Evolutionary conservation across 2,888 invertebrate species (phyloP).

Genomic region (Macrosiphum euphorbiae): DNA sequence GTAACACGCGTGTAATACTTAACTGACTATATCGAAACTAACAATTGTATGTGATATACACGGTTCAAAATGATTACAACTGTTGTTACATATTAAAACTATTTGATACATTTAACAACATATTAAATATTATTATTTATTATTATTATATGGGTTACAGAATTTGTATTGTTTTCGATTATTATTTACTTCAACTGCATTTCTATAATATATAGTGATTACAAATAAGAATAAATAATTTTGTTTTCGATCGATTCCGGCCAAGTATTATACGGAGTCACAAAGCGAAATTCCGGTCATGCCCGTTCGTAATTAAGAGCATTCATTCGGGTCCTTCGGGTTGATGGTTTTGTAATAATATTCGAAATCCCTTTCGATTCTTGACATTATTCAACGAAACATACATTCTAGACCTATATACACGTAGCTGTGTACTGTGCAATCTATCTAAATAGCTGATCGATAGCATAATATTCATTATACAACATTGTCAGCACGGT

Average conservation of each 20-base stretch:
- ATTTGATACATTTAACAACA: background rate
- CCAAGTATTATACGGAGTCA: background rate
- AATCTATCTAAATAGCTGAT: background rate
- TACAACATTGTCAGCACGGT: background rate
- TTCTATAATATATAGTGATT: background rate
- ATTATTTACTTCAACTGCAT: background rate
- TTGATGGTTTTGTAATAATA: background rate
- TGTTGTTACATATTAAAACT: background rate
- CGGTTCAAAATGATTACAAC: background rate
- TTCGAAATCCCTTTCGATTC: constrained; percentile 34
- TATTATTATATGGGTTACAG: background rate
- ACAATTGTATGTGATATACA: background rate
- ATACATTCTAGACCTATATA: background rate
- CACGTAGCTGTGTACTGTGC: background rate
- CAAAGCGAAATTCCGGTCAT: constrained; percentile 36
- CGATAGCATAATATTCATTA: background rate
- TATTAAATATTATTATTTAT: background rate
- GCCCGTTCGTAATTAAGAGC: constrained; percentile 35
- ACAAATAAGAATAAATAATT: background rate
- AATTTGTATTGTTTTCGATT: background rate
- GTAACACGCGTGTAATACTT: background rate
- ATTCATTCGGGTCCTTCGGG: constrained; percentile 20
- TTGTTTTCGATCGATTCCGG: constrained; percentile 20
- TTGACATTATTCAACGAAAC: background rate
- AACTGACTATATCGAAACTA: background rate